Percentiles rank a stretch among this genome's conserved stretches.
Evolutionary conservation across 2,888 invertebrate genomes (phyloP).

Genomic region (Caprella mutica): DNA sequence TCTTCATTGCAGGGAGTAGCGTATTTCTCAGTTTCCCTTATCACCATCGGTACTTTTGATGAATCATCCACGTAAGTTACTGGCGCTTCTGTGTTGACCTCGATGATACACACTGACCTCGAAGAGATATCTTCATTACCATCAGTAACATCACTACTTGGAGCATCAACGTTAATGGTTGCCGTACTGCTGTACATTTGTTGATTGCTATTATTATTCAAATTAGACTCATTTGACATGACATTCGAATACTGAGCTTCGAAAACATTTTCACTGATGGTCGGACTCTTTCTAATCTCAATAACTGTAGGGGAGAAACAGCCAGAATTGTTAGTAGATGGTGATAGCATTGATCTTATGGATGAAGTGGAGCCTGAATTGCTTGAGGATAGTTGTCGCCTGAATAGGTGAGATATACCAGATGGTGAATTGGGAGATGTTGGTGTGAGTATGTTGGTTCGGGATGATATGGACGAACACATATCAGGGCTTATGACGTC

Average conservation of each 20-base stretch:
- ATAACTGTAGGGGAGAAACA: slow-evolving; percentile 1
- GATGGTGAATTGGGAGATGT: neutral
- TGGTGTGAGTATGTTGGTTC: too few species aligned
- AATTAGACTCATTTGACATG: neutral
- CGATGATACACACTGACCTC: slow-evolving; percentile 26
- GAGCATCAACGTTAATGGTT: neutral
- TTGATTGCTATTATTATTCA: neutral
- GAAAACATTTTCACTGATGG: slow-evolving; percentile 7
- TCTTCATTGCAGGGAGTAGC: slow-evolving; percentile 16
- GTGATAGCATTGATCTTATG: too few species aligned
- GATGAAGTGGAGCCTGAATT: neutral
- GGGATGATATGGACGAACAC: neutral
- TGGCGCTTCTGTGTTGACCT: slow-evolving; percentile 22
- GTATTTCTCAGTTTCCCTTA: slow-evolving; percentile 21
- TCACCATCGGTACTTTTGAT: slow-evolving; percentile 17
- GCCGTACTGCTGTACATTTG: slow-evolving; percentile 5
- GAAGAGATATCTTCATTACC: neutral
- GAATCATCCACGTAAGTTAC: slow-evolving; percentile 18
- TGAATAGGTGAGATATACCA: neutral
- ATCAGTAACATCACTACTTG: neutral
- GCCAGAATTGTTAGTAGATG: neutral
- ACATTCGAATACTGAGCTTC: slow-evolving; percentile 1
- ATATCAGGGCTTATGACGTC: slow-evolving; percentile 34
- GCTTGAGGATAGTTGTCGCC: neutral
- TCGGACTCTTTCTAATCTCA: slow-evolving; percentile 1